phyloP scores from a whole-genome alignment of 2,113 vertebrate species.

The Pterocles orientalis region DNA sequence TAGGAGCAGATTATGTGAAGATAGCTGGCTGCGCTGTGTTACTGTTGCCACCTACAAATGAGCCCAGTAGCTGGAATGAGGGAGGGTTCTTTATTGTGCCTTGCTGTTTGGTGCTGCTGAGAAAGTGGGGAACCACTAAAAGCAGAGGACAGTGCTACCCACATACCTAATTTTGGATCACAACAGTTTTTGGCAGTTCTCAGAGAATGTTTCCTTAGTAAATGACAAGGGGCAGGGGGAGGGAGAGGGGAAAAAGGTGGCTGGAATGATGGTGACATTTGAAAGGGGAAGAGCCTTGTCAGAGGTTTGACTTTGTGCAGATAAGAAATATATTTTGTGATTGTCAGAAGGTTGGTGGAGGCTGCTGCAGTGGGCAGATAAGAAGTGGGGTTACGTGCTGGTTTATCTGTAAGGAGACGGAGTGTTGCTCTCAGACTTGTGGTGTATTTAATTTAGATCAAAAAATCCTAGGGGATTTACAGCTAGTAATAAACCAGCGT shows the following conservation, averaged over 20 bases:
- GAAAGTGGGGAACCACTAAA: background rate
- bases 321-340: slow-evolving; percentile 64
- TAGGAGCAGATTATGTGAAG: background rate
- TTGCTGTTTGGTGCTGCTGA: background rate
- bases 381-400: slow-evolving; percentile 36
- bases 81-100: background rate
- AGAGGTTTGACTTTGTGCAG: slow-evolving; percentile 44
- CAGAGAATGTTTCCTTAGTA: background rate
- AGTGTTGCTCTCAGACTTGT: slow-evolving; percentile 40
- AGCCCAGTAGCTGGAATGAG: background rate
- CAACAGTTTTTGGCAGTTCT: background rate
- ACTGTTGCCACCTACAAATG: background rate
- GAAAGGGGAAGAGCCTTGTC: slow-evolving; percentile 44
- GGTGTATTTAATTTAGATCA: slow-evolving; percentile 54
- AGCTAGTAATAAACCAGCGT: slow-evolving; percentile 40
- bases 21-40: background rate
- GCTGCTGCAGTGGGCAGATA: slow-evolving; percentile 61
- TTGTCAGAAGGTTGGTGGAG: slow-evolving; percentile 17
- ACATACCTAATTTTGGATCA: background rate
- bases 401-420: slow-evolving; percentile 52
- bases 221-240: background rate
- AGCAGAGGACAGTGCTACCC: background rate
- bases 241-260: background rate
- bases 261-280: slow-evolving; percentile 51
- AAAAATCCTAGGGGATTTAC: slow-evolving; percentile 54